Percentiles rank a stretch among this genome's conserved stretches.
phyloP scores from a whole-genome alignment of 2,113 vertebrate species.

The Caracal caracal region DNA sequence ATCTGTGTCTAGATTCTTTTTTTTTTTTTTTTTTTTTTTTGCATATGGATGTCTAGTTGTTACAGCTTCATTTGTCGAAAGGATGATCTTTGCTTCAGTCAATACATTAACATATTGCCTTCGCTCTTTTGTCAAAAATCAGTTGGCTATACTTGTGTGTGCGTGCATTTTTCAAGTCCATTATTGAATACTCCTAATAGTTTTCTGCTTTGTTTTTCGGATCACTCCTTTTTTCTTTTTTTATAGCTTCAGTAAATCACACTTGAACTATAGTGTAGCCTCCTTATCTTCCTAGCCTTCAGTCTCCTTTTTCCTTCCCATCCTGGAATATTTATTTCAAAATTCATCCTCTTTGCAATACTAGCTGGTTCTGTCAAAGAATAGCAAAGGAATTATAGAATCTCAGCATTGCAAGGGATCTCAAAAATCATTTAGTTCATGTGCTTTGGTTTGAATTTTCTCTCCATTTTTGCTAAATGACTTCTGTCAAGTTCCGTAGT shows the following conservation, averaged over 20 bases:
- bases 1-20: not conserved
- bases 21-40: not conserved
- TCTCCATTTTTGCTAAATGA: constrained; percentile 17
- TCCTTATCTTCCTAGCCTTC: constrained; percentile 13
- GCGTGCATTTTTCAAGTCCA: not conserved
- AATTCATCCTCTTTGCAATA: not conserved
- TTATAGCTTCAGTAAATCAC: not conserved
- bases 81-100: not conserved
- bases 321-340: not conserved
- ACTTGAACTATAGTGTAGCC: not conserved
- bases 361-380: not conserved
- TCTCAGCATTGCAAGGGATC: not conserved
- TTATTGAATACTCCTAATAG: not conserved
- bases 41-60: not conserved
- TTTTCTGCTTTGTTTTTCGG: constrained; percentile 1
- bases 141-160: not conserved
- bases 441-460: not conserved
- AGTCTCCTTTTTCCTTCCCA: not conserved
- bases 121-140: constrained; percentile 7
- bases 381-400: not conserved
- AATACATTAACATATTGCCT: not conserved
- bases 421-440: not conserved
- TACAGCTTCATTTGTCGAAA: not conserved
- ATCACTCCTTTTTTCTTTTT: not conserved
- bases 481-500: not conserved